Evolutionary conservation across 1,140 invertebrate genomes (phyloP).

Genomic region (Danaus plexippus): DNA sequence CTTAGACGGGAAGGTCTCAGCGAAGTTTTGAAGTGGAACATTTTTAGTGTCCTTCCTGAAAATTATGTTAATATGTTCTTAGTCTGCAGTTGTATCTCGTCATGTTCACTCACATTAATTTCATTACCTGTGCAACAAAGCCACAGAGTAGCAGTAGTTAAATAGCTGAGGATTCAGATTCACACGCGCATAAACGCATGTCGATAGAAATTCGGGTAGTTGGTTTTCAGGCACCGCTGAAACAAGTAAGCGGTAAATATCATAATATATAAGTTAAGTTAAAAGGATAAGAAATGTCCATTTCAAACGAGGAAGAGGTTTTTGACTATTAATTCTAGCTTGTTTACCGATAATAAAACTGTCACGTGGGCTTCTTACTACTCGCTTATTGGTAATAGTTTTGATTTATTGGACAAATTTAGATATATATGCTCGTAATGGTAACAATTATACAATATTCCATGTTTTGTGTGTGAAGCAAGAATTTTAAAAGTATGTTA

Average conservation of each 20-base stretch:
- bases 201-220: conserved; percentile 77
- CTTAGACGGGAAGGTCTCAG: conserved; percentile 73
- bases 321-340: no score
- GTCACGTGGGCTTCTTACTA: no score
- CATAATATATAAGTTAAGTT: not conserved
- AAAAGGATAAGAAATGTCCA: not conserved
- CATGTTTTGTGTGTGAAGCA: no score
- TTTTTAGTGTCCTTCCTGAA: conserved; percentile 68
- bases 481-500: no score
- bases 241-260: conserved; percentile 18
- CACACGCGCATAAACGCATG: conserved; percentile 79
- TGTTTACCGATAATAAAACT: no score
- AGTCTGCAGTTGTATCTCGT: not conserved
- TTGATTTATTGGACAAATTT: no score
- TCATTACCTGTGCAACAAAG: conserved; percentile 76
- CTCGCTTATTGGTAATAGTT: no score
- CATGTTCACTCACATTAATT: not conserved
- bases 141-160: conserved; percentile 83
- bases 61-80: conserved; percentile 2
- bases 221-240: conserved; percentile 53
- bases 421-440: no score
- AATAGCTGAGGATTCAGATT: conserved; percentile 83
- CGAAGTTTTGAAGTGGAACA: conserved; percentile 70
- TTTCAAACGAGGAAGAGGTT: no score
- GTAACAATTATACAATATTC: no score